These are phyloP conservation scores for Hirundichthys speculiger DNA, from an alignment of 2,113 vertebrate genomes.

Conservation along the genomic window DNA sequence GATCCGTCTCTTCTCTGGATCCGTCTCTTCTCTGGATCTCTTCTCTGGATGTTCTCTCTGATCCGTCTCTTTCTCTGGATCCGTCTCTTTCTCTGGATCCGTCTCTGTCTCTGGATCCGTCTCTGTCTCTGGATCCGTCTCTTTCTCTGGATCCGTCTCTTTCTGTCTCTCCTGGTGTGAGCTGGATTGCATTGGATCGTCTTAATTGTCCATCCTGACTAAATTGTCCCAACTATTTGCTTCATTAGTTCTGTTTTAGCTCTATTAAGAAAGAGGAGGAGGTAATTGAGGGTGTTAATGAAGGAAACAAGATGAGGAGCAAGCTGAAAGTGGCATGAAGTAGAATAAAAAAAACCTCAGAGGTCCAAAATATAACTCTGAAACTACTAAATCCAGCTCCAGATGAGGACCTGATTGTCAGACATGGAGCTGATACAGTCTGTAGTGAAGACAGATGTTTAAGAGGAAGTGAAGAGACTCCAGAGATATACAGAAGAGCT, in stretches of 20 bases:
- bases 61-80: too few species aligned
- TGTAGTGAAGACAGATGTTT: constrained; percentile 76
- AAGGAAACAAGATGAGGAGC: constrained; percentile 46
- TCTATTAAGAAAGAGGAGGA: constrained; percentile 69
- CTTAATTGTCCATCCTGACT: constrained; percentile 80
- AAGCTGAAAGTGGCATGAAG: constrained; percentile 31
- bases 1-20: too few species aligned
- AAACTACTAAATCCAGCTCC: constrained; percentile 59
- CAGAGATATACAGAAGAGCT: constrained; percentile 50
- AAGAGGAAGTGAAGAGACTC: constrained; percentile 65
- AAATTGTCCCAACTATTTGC: constrained; percentile 80
- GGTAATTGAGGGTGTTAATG: constrained; percentile 73
- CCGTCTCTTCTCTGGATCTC: too few species aligned
- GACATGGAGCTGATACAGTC: constrained; percentile 67
- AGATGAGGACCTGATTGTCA: constrained; percentile 71
- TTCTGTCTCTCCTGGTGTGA: constrained; percentile 34
- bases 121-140: too few species aligned
- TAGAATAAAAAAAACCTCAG: neutral
- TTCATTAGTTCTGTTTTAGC: constrained; percentile 78
- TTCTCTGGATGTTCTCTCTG: too few species aligned
- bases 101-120: too few species aligned
- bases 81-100: too few species aligned
- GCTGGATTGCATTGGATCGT: constrained; percentile 72
- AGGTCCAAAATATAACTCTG: constrained; percentile 14
- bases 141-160: too few species aligned